phyloP scores from a whole-genome alignment of 2,888 invertebrate genomes.

The Apamea epomidion region DNA sequence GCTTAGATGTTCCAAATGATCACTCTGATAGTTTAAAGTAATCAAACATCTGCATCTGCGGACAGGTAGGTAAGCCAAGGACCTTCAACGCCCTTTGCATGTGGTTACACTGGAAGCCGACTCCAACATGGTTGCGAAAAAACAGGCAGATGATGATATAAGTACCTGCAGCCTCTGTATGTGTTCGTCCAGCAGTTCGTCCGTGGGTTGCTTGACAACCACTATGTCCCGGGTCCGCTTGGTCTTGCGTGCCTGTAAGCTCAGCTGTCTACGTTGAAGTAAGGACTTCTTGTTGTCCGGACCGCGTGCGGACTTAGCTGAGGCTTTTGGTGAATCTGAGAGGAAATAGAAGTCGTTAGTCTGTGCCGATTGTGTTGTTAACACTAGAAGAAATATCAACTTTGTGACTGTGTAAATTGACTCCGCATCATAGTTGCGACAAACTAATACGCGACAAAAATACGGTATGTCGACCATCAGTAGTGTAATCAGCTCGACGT shows the following conservation, averaged over 20 bases:
- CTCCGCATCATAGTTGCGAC: not conserved
- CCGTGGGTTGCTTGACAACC: slow-evolving; percentile 93
- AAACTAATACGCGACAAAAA: no score
- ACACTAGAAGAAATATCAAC: not conserved
- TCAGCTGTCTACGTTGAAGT: slow-evolving; percentile 79
- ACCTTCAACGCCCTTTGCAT: no score
- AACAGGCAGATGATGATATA: not conserved
- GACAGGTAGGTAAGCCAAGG: no score
- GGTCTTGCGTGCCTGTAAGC: slow-evolving; percentile 81
- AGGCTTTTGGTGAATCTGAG: slow-evolving; percentile 95
- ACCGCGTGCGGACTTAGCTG: slow-evolving; percentile 86
- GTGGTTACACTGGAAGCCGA: no score
- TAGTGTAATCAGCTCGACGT: not conserved
- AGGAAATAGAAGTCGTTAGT: not conserved
- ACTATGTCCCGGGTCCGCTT: slow-evolving; percentile 94
- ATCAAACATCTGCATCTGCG: no score
- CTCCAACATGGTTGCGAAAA: not conserved
- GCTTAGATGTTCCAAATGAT: no score
- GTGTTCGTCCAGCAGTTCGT: slow-evolving; percentile 92
- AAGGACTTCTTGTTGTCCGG: slow-evolving; percentile 79
- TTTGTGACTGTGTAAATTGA: not conserved
- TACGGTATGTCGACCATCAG: no score
- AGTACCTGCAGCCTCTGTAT: slow-evolving; percentile 92
- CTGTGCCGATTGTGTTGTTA: not conserved
- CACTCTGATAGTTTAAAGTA: no score